phyloP scores from a whole-genome alignment of 2,888 invertebrate genomes.

The Hetaerina titia region DNA sequence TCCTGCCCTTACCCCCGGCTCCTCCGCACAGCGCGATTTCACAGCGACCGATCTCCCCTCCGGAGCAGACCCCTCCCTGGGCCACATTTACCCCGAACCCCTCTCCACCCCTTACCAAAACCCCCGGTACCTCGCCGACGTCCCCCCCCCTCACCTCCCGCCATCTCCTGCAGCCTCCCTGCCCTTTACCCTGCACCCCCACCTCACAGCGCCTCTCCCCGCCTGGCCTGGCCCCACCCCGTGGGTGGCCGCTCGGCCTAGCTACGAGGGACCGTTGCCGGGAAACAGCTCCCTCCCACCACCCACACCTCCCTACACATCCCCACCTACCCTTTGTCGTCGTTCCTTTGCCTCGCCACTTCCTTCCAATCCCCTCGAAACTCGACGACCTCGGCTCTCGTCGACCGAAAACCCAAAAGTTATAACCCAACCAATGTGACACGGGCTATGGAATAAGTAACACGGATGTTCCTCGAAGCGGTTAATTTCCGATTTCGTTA shows the following conservation, averaged over 20 bases:
- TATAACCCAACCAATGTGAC: not conserved
- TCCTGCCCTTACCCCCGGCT: not conserved
- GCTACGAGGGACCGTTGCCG: slow-evolving; percentile 55
- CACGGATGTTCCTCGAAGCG: not conserved
- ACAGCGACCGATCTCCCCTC: not conserved
- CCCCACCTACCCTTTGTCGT: not conserved
- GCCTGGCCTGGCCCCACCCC: not conserved
- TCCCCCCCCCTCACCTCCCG: not conserved
- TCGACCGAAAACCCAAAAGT: not conserved
- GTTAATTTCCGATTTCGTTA: not conserved
- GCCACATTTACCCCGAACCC: not conserved
- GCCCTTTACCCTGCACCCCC: not conserved
- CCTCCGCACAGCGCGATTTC: slow-evolving; percentile 46
- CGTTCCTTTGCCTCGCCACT: slow-evolving; percentile 14
- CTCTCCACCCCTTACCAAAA: not conserved
- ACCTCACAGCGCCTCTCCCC: not conserved
- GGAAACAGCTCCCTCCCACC: slow-evolving; percentile 40
- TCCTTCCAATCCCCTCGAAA: not conserved
- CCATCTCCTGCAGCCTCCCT: slow-evolving; percentile 7
- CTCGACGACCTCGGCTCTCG: not conserved
- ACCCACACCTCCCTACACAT: not conserved
- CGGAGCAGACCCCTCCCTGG: not conserved
- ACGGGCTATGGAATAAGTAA: not conserved
- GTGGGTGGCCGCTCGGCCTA: slow-evolving; percentile 52
- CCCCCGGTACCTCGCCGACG: not conserved